Conservation (phyloP, 2,888 invertebrate genomes). For the Eucriotettix oculatus region DNA sequence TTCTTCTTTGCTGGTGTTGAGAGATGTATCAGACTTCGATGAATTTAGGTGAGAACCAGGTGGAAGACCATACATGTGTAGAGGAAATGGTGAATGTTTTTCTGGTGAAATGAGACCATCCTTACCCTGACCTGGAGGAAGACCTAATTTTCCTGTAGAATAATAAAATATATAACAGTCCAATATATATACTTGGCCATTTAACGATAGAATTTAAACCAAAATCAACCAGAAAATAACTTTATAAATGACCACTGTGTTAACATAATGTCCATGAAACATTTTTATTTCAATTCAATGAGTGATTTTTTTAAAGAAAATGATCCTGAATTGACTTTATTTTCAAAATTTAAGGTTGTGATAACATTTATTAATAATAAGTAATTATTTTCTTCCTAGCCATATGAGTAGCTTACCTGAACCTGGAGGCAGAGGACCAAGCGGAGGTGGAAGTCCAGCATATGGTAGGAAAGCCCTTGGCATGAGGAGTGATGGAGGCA, state of each 20-base stretch:
- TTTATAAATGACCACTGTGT: too few species aligned
- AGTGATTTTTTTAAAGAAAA: too few species aligned
- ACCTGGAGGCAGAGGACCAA: conserved; percentile 25
- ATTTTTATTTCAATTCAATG: too few species aligned
- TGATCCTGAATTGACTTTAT: too few species aligned
- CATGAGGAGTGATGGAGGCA: conserved; percentile 40
- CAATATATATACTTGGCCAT: too few species aligned
- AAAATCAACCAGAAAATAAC: too few species aligned
- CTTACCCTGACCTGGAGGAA: conserved; percentile 14
- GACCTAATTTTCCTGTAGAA: conserved; percentile 8
- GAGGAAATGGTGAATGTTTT: conserved; percentile 19
- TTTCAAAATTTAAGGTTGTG: too few species aligned
- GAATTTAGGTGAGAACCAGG: conserved; percentile 14
- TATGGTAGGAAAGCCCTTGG: conserved; percentile 41
- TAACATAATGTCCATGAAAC: too few species aligned
- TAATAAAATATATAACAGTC: not conserved
- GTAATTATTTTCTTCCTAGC: too few species aligned
- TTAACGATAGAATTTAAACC: too few species aligned
- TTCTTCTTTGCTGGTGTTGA: conserved; percentile 31
- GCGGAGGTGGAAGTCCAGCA: conserved; percentile 42
- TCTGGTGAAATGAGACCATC: conserved; percentile 22
- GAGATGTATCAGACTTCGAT: conserved; percentile 18
- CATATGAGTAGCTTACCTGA: not conserved
- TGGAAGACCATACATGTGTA: conserved; percentile 27
- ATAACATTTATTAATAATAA: too few species aligned